Conservation (phyloP, 2,113 vertebrate species). For the Psephotus haematonotus region DNA sequence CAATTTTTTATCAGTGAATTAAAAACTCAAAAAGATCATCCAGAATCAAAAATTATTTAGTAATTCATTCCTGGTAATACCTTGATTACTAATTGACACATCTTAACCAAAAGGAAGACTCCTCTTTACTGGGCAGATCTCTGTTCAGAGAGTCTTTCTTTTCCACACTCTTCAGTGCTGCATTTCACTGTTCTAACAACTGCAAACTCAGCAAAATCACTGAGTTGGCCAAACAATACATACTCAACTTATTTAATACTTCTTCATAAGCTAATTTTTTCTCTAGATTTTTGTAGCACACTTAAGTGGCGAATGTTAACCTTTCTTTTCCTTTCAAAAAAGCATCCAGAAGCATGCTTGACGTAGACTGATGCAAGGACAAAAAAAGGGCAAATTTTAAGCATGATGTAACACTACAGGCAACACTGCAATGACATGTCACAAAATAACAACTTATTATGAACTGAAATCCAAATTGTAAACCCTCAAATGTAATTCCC, state of each 20-base stretch:
- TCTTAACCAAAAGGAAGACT: background rate
- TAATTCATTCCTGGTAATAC: background rate
- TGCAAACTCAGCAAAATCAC: background rate
- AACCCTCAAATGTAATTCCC: background rate
- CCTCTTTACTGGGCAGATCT: background rate
- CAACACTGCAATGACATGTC: background rate
- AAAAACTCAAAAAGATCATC: background rate
- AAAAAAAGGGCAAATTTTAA: background rate
- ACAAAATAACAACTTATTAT: background rate
- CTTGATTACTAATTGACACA: background rate
- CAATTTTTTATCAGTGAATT: background rate
- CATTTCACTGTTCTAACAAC: background rate
- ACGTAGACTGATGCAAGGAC: accelerated
- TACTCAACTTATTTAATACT: background rate
- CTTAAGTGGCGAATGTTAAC: background rate
- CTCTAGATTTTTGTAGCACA: background rate
- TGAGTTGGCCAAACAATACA: background rate
- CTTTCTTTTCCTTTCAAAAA: background rate
- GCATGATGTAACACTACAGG: background rate
- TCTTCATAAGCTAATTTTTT: background rate
- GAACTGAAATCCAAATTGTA: background rate
- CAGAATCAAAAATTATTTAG: background rate
- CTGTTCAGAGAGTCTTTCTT: background rate
- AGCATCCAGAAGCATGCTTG: background rate
- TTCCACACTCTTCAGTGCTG: background rate